phyloP scores from a whole-genome alignment of 2,113 vertebrate species.

The Rynchops niger region DNA sequence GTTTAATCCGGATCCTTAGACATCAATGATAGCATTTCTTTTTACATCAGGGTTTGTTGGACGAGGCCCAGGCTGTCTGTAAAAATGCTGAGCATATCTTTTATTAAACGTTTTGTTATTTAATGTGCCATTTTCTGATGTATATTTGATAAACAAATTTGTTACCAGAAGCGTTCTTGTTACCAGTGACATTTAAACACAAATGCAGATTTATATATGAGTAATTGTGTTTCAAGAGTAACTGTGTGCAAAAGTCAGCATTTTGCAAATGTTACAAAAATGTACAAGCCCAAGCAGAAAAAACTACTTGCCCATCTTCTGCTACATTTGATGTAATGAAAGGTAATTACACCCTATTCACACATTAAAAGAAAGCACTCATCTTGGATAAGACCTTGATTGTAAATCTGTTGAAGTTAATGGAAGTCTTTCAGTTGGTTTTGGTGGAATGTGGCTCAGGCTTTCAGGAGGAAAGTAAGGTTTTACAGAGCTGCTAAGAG shows the following conservation, averaged over 20 bases:
- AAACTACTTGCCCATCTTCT: slow-evolving; percentile 33
- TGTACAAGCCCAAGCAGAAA: slow-evolving; percentile 31
- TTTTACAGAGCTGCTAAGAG: neutral
- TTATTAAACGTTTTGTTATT: slow-evolving; percentile 50
- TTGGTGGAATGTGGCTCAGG: neutral
- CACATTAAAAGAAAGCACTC: slow-evolving; percentile 1
- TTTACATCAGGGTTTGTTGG: neutral
- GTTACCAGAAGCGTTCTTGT: slow-evolving; percentile 46
- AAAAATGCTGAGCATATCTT: slow-evolving; percentile 43
- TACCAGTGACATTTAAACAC: slow-evolving; percentile 59
- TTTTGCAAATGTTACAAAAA: slow-evolving; percentile 48
- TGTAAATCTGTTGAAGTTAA: neutral
- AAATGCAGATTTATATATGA: slow-evolving; percentile 49
- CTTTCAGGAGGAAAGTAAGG: neutral
- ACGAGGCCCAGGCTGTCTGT: neutral
- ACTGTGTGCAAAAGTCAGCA: slow-evolving; percentile 41
- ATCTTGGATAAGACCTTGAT: neutral
- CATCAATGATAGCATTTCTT: neutral
- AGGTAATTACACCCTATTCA: slow-evolving; percentile 43
- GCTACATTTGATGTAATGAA: slow-evolving; percentile 9
- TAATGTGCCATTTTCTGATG: slow-evolving; percentile 48
- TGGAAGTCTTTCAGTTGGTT: slow-evolving; percentile 5
- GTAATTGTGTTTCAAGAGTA: slow-evolving; percentile 38
- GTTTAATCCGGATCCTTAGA: neutral
- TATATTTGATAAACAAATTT: slow-evolving; percentile 52